Base-by-base conservation (phyloP, 2,888 invertebrate species). In the Seira musarum region DNA sequence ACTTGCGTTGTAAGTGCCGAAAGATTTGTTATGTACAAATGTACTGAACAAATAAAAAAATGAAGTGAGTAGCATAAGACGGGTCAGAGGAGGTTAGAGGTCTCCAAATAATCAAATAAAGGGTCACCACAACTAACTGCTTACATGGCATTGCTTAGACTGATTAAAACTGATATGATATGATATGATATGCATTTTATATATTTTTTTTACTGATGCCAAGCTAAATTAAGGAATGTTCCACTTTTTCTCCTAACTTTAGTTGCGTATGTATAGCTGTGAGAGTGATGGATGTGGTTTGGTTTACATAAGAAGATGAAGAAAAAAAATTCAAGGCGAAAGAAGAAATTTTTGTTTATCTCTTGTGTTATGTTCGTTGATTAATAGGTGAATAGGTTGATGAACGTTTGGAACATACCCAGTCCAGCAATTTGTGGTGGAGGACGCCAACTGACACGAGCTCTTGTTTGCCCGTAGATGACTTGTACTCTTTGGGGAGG, bases 401-500 rank as follows among this genome's bases (percentile, higher is more conserved):
- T 69, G 67, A 83, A 92, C 81, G 90, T 91, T n/a, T n/a, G n/a
- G n/a, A n/a, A n/a, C n/a, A n/a, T n/a, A 87, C 94, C 93, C 89
- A 96, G 95, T 49, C 93, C 93, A 0, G 93, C 93, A 68, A 95
- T 88, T 25, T 94, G 89, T 89, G 94, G 93, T 0, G 97, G 97
- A 0, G 92, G 91, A 24, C 93, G 91, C 97, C 97, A 98, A 0
- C 81, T 83, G 30, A 86, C 72, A 49, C 84, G 72, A 22, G 85
- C 83, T n/a, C 82, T 64, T 19, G 80, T 73, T 53, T 82, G 78
- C 0, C 94, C 94, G 89, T 97, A 93, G 78, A 97, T 91, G 21
- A 94, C 96, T 89, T 96, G 94, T 1, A 97, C 91, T 1, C 92
- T 91, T 1, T 92, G 92, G 0, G 97, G 97, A 0, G 94, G 93